Evolutionary conservation across 2,113 vertebrate genomes (phyloP).

Genomic region (Caretta caretta): DNA sequence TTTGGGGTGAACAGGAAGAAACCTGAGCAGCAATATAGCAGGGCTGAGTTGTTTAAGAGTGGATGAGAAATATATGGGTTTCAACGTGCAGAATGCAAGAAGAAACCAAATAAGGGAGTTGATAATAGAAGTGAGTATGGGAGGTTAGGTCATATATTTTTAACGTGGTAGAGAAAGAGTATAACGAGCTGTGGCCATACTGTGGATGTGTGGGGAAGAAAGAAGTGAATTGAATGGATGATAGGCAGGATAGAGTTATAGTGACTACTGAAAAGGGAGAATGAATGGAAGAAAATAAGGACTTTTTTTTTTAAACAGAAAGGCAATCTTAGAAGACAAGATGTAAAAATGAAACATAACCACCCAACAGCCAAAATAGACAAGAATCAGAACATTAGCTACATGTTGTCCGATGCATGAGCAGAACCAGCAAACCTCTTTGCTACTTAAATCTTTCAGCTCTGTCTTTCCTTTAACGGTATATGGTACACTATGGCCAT

Average conservation of each 20-base stretch:
- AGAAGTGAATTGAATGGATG: background rate
- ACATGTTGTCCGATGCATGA: background rate
- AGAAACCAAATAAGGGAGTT: background rate
- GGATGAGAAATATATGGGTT: background rate
- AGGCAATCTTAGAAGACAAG: background rate
- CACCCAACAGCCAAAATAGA: background rate
- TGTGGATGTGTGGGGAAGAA: background rate
- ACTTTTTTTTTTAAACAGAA: background rate
- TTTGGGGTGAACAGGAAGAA: background rate
- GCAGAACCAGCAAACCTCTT: background rate
- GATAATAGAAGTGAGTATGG: background rate
- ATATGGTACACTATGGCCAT: background rate
- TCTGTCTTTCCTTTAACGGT: background rate
- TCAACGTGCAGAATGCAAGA: background rate
- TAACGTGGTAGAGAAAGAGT: background rate
- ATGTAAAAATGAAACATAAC: background rate
- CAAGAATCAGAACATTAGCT: background rate
- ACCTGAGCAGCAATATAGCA: background rate
- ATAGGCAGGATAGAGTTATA: background rate
- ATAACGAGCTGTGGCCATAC: background rate
- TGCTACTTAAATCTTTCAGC: background rate
- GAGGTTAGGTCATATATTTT: background rate
- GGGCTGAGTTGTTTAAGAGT: background rate
- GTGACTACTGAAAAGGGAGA: fast-evolving
- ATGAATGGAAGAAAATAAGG: background rate